Evolutionary conservation across 2,888 invertebrate genomes (phyloP).

Genomic region (Syrista parreyssii): DNA sequence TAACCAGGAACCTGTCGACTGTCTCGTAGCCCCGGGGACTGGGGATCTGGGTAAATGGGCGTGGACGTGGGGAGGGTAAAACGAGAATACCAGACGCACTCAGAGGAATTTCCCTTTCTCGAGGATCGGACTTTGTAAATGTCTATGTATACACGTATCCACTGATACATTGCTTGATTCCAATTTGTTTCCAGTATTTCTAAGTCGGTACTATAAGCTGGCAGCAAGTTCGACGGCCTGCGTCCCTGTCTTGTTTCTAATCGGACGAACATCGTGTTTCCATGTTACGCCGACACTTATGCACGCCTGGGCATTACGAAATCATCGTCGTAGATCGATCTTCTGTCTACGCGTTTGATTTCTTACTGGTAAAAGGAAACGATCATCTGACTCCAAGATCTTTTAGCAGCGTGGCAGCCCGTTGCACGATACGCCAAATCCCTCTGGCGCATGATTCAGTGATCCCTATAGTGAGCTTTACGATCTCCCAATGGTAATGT

Average conservation of each 20-base stretch:
- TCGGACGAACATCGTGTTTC: not conserved
- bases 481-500: constrained; percentile 7
- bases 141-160: not conserved
- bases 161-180: not conserved
- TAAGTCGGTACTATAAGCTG: not conserved
- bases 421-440: not conserved
- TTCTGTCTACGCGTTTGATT: not conserved
- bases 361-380: not conserved
- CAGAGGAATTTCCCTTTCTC: not conserved
- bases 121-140: not conserved
- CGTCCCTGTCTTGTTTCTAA: not conserved
- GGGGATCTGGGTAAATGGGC: not conserved
- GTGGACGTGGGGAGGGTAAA: not conserved
- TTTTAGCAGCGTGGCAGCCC: not conserved
- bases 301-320: not conserved
- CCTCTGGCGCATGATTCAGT: not conserved
- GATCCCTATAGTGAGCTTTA: not conserved
- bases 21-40: not conserved
- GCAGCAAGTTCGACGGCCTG: not conserved
- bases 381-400: not conserved
- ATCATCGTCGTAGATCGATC: not conserved
- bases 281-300: not conserved
- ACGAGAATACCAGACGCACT: not conserved
- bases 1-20: not conserved
- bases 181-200: not conserved